These are phyloP conservation scores for Epizoanthus stellaris DNA, from an alignment of 92 coral and sea anemone species.

Conservation along the genomic window DNA sequence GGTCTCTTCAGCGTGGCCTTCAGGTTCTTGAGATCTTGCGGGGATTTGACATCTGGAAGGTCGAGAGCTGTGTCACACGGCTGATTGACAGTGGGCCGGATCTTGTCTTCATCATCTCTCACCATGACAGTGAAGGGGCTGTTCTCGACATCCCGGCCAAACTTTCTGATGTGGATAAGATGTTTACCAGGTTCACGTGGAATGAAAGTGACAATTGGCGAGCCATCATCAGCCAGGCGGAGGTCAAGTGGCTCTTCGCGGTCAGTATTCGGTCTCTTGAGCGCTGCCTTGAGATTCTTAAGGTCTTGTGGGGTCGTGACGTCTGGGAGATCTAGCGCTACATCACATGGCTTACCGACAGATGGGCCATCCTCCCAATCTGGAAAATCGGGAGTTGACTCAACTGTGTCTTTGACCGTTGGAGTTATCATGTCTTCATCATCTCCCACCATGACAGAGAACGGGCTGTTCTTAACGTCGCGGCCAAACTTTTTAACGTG, in stretches of 20 bases:
- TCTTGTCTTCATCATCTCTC: slow-evolving; percentile 90
- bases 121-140: slow-evolving; percentile 99
- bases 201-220: slow-evolving; percentile 83
- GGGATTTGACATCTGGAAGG: slow-evolving; percentile 46
- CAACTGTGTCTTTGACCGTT: not conserved
- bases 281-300: slow-evolving; percentile 74
- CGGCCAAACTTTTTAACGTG: slow-evolving; percentile 21
- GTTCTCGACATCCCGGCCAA: slow-evolving; percentile 84
- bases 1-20: slow-evolving; percentile 56
- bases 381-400: slow-evolving; percentile 40
- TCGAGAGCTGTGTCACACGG: slow-evolving; percentile 80
- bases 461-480: slow-evolving; percentile 28
- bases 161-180: slow-evolving; percentile 85
- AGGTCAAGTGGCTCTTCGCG: slow-evolving; percentile 82
- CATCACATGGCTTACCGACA: slow-evolving; percentile 91
- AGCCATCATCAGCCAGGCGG: slow-evolving; percentile 81
- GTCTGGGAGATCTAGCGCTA: slow-evolving; percentile 87
- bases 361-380: slow-evolving; percentile 91
- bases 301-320: slow-evolving; percentile 84
- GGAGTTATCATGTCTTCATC: too few species aligned
- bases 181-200: slow-evolving; percentile 97
- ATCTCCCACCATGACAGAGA: slow-evolving; percentile 19
- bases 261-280: slow-evolving; percentile 84
- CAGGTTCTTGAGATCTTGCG: slow-evolving; percentile 53
- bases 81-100: slow-evolving; percentile 87